Conservation (phyloP, 2,888 invertebrate genomes). For the Drosophila koepferae region DNA sequence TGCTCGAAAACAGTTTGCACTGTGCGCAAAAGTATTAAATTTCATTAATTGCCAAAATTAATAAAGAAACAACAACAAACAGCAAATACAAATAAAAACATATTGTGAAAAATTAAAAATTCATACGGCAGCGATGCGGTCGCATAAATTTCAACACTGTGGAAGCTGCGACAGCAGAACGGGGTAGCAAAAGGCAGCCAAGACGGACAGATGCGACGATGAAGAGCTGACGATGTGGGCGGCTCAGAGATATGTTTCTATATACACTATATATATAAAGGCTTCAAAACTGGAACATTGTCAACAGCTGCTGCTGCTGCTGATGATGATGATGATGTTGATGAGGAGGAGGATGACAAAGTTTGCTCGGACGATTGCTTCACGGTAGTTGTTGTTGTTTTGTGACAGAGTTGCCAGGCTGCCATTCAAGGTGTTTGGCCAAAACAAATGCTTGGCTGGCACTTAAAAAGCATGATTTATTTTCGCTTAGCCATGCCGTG, state of each 20-base stretch:
- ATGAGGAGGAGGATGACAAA: slow-evolving; percentile 44
- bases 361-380: slow-evolving; percentile 34
- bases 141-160: slow-evolving; percentile 68
- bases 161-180: slow-evolving; percentile 3
- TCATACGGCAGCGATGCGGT: slow-evolving; percentile 76
- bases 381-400: slow-evolving; percentile 49
- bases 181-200: neutral
- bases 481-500: slow-evolving; percentile 38
- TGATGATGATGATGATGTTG: slow-evolving; percentile 45
- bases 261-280: slow-evolving; percentile 14
- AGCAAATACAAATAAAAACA: slow-evolving; percentile 28
- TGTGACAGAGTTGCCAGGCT: slow-evolving; percentile 62
- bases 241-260: slow-evolving; percentile 16
- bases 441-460: slow-evolving; percentile 31
- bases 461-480: slow-evolving; percentile 66
- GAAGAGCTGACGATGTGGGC: slow-evolving; percentile 37
- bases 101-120: slow-evolving; percentile 72
- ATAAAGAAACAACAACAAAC: slow-evolving; percentile 34
- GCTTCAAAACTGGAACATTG: slow-evolving; percentile 69
- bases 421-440: slow-evolving; percentile 51
- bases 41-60: slow-evolving; percentile 82
- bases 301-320: slow-evolving; percentile 57
- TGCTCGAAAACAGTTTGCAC: slow-evolving; percentile 24
- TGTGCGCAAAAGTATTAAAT: slow-evolving; percentile 81
- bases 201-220: neutral